Evolutionary conservation across 2,888 invertebrate genomes (phyloP).

Genomic region (Cepaea hortensis): DNA sequence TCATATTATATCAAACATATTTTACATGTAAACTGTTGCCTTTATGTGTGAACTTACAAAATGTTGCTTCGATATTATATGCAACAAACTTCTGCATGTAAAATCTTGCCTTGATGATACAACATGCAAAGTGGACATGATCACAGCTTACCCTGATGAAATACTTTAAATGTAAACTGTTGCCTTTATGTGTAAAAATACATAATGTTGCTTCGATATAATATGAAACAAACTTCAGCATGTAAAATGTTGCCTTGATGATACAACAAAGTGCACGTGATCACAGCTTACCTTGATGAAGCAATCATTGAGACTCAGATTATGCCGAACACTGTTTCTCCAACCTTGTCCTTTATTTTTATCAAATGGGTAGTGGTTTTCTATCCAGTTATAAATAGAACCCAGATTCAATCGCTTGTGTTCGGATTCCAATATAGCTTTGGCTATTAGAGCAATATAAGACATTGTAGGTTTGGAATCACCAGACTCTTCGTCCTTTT

Average conservation of each 20-base stretch:
- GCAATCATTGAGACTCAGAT: constrained; percentile 74
- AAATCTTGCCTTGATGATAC: not conserved
- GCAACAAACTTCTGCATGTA: too few relatives aligned
- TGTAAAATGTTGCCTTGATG: too few relatives aligned
- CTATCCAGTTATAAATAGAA: constrained; percentile 75
- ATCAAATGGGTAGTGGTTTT: constrained; percentile 73
- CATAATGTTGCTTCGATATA: not conserved
- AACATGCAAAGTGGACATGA: not conserved
- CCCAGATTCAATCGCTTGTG: constrained; percentile 72
- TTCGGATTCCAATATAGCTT: constrained; percentile 71
- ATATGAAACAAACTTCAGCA: not conserved
- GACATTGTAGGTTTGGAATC: constrained; percentile 72
- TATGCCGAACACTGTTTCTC: constrained; percentile 75
- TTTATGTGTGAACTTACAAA: not conserved
- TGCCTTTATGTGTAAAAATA: not conserved
- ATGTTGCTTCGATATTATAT: too few relatives aligned
- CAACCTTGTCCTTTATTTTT: constrained; percentile 72
- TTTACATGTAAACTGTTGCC: not conserved
- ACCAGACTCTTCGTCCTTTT: constrained; percentile 14
- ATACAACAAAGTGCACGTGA: too few relatives aligned
- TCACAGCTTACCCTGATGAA: constrained; percentile 57
- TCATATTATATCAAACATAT: not conserved
- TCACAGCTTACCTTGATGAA: constrained; percentile 62
- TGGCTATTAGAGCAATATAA: constrained; percentile 75
- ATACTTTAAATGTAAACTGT: too few relatives aligned